phyloP scores from a whole-genome alignment of 1,140 invertebrate species.

The Pomacea maculata region DNA sequence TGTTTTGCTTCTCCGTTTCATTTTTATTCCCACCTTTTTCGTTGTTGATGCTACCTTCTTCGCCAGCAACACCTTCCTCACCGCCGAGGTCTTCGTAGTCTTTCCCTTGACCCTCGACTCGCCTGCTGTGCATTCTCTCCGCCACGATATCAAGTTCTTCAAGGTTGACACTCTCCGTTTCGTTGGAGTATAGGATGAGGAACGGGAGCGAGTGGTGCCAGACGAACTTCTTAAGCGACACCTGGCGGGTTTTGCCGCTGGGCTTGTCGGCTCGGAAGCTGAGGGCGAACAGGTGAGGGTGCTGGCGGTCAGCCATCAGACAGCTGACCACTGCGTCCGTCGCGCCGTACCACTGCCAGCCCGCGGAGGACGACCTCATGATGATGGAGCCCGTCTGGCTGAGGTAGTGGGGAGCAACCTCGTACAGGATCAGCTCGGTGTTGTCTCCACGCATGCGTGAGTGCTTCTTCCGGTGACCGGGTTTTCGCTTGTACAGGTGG shows the following conservation, averaged over 20 bases:
- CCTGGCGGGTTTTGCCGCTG: slow-evolving; percentile 36
- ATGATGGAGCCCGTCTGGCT: slow-evolving; percentile 46
- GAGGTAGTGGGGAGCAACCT: slow-evolving; percentile 52
- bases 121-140: slow-evolving; percentile 24
- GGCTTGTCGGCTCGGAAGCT: slow-evolving; percentile 47
- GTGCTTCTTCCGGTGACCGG: slow-evolving; percentile 31
- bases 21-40: neutral
- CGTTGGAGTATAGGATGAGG: slow-evolving; percentile 65
- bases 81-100: neutral
- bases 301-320: slow-evolving; percentile 37
- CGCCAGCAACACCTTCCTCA: neutral
- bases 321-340: slow-evolving; percentile 52
- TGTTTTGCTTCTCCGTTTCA: too few species aligned
- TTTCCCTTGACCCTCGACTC: neutral
- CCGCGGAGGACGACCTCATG: slow-evolving; percentile 35
- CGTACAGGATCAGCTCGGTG: slow-evolving; percentile 51
- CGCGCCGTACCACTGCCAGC: slow-evolving; percentile 62
- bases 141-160: slow-evolving; percentile 48
- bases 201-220: slow-evolving; percentile 60
- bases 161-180: slow-evolving; percentile 53
- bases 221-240: slow-evolving; percentile 48
- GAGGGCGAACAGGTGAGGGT: slow-evolving; percentile 53
- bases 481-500: slow-evolving; percentile 59
- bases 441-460: slow-evolving; percentile 30
- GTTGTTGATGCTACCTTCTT: neutral